Evolutionary conservation across 2,797 vertebrate genomes (phyloP).

Genomic region (Staurois parvus): DNA sequence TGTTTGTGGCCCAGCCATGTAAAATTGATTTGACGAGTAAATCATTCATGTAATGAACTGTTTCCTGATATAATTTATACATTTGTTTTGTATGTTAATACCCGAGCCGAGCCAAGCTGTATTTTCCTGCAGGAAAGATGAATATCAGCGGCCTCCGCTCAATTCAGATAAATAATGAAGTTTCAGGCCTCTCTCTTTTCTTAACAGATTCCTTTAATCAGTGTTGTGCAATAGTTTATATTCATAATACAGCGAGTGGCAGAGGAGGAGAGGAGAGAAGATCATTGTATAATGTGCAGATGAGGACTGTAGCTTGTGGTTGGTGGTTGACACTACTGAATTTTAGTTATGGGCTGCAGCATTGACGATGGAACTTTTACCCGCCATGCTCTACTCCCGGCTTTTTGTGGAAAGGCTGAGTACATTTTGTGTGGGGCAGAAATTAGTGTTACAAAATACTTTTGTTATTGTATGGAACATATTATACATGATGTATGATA

Average conservation of each 20-base stretch:
- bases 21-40: conserved; percentile 50
- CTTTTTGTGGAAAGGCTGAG: no score
- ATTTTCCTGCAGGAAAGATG: conserved; percentile 39
- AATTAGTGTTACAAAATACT: no score
- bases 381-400: no score
- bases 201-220: conserved; percentile 51
- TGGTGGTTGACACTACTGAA: no score
- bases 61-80: conserved; percentile 51
- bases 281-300: neutral
- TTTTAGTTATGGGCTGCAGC: no score
- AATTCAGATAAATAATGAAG: conserved; percentile 46
- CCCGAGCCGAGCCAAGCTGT: conserved; percentile 7
- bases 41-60: conserved; percentile 52
- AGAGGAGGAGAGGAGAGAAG: neutral
- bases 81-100: conserved; percentile 47
- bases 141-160: conserved; percentile 13
- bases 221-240: conserved; percentile 13
- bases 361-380: no score
- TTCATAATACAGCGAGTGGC: conserved; percentile 15
- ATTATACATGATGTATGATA: no score
- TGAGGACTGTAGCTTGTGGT: neutral
- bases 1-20: conserved; percentile 25
- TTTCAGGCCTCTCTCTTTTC: conserved; percentile 32
- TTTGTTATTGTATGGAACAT: no score
- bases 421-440: no score